Base-by-base conservation (phyloP, 2,888 invertebrate genomes). In the Acrocyrtus sp. region DNA sequence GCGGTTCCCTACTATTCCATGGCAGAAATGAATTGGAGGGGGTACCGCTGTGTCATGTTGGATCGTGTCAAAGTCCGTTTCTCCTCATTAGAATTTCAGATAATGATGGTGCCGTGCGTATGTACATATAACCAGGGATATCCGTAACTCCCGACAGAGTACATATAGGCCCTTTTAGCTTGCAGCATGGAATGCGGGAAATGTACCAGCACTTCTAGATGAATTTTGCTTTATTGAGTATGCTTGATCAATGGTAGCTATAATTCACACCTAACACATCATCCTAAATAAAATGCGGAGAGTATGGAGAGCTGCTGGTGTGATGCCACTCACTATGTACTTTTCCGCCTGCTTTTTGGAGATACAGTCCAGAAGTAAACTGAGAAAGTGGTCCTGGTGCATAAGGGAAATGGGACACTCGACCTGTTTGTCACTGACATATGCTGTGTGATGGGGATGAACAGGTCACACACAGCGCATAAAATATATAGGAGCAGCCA, bases 61-160 rank as follows among this genome's bases (percentile, higher is more conserved):
- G 29, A 29, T 56, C 19, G 54, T 29, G 54, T 56, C 54, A 56
- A 56, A 56, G 39, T 56, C 54, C 39, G 17, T 39, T 29, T 39
- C 39, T n/a, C 53, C 29, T 17, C 21, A 19, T 48, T 24, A 56
- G 26, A 34, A 26, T 56, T 56, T 56, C 54, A 39, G 5, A 19
- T 45, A n/a, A 45, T 45, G 12, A 45, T 45, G 17, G 17, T 45
- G 34, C 34, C 34, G 34, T 34, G 34, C 12, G 34, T 34, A 34
- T n/a, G n/a, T n/a, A n/a, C n/a, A n/a, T n/a, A n/a, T n/a, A n/a
- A n/a, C n/a, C n/a, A n/a, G n/a, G n/a, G n/a, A n/a, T n/a, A n/a
- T n/a, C n/a, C n/a, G n/a, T n/a, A n/a, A n/a, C n/a, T n/a, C n/a
- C n/a, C n/a, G n/a, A n/a, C n/a, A n/a, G n/a, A n/a, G n/a, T n/a